Evolutionary conservation across 92 coral and sea anemone species (phyloP).

Genomic region (Epizoanthus scotinus): DNA sequence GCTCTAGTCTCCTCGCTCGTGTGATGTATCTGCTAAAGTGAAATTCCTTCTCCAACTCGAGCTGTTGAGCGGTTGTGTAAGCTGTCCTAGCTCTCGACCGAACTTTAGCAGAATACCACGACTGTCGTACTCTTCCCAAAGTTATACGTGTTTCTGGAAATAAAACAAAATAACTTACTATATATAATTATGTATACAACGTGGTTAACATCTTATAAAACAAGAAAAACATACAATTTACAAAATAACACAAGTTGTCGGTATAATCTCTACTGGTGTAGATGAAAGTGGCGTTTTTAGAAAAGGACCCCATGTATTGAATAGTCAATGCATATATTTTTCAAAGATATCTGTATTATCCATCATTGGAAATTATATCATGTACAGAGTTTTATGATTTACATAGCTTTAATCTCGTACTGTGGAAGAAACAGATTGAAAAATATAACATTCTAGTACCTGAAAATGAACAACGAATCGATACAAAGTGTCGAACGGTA

Average conservation of each 20-base stretch:
- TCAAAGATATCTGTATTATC: too few species aligned
- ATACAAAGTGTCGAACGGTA: too few species aligned
- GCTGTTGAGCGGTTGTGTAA: constrained; percentile 80
- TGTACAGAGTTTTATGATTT: too few species aligned
- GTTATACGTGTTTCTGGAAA: constrained; percentile 30
- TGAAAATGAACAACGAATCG: too few species aligned
- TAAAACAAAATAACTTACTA: not conserved
- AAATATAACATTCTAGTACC: too few species aligned
- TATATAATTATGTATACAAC: not conserved
- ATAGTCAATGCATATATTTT: too few species aligned
- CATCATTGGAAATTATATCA: too few species aligned
- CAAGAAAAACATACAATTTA: not conserved
- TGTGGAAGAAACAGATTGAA: too few species aligned
- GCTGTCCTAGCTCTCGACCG: constrained; percentile 86
- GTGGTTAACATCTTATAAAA: not conserved
- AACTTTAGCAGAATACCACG: constrained; percentile 81
- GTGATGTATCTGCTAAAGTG: constrained; percentile 81
- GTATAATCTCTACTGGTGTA: too few species aligned
- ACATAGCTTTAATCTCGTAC: too few species aligned
- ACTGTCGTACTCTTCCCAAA: constrained; percentile 60
- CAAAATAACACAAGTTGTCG: not conserved
- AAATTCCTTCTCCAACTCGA: constrained; percentile 84
- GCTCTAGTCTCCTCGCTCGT: constrained; percentile 72
- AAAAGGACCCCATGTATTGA: too few species aligned
- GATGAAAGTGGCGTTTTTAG: too few species aligned